Evolutionary conservation across 2,113 vertebrate species (phyloP).

Genomic region (Podarcis cretensis): DNA sequence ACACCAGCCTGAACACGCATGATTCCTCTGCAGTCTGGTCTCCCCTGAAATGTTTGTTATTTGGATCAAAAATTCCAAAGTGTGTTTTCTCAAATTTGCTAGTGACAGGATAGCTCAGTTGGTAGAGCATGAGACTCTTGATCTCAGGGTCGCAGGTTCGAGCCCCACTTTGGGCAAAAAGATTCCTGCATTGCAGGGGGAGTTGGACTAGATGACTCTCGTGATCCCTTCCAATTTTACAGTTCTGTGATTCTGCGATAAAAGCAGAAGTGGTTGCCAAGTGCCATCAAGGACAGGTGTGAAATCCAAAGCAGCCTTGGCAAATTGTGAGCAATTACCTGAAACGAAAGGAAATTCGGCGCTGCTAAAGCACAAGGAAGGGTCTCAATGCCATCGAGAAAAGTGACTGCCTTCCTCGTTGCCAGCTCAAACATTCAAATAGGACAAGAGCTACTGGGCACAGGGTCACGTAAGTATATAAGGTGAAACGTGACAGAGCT

Average conservation of each 20-base stretch:
- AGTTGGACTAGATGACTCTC: too few species aligned
- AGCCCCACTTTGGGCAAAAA: too few species aligned
- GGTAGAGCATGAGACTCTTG: too few species aligned
- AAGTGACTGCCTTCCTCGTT: not conserved
- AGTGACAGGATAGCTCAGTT: too few species aligned
- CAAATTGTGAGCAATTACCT: not conserved
- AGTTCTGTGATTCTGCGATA: too few species aligned
- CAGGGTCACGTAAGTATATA: not conserved
- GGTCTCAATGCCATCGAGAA: not conserved
- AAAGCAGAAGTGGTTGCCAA: not conserved
- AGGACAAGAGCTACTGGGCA: not conserved
- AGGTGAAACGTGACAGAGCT: too few species aligned
- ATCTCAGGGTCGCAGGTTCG: too few species aligned
- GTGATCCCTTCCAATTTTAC: too few species aligned
- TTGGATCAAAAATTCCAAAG: not conserved
- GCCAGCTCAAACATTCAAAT: not conserved
- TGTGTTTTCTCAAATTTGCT: not conserved
- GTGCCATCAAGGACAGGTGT: not conserved
- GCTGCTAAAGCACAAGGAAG: not conserved
- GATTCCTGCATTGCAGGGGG: too few species aligned
- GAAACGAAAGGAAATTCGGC: not conserved
- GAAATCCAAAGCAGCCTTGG: not conserved
- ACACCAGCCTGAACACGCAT: not conserved
- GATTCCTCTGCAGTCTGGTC: not conserved
- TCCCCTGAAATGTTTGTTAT: not conserved